Conservation (phyloP, 2,888 invertebrate genomes). For the Eledona agricola region DNA sequence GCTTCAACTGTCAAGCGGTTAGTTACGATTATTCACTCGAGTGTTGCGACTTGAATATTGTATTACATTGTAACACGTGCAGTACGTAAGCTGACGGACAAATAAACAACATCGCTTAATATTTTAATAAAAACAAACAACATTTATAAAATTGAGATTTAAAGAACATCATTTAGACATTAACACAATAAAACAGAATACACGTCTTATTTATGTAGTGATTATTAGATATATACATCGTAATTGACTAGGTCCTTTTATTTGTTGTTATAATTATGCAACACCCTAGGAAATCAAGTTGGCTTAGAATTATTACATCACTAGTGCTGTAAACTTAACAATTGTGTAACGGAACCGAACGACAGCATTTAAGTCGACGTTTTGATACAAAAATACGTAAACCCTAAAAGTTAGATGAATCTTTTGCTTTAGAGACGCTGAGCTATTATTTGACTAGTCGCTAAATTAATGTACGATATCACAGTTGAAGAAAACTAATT, state of each 20-base stretch:
- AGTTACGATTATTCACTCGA: no score
- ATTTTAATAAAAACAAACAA: constrained; percentile 36
- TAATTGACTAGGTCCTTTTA: constrained; percentile 38
- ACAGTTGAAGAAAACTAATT: constrained; percentile 39
- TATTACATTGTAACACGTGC: no score
- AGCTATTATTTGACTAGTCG: constrained; percentile 28
- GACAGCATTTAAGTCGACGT: no score
- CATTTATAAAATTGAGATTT: constrained; percentile 37
- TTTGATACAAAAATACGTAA: constrained; percentile 38
- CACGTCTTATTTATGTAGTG: constrained; percentile 29
- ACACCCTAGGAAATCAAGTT: constrained; percentile 9
- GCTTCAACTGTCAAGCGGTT: no score
- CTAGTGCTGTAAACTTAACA: no score
- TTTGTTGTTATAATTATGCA: constrained; percentile 16
- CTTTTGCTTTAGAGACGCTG: constrained; percentile 28
- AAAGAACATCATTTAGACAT: constrained; percentile 35
- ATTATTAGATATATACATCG: constrained; percentile 30
- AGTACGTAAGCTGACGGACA: no score
- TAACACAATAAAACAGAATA: constrained; percentile 35
- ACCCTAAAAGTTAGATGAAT: constrained; percentile 28
- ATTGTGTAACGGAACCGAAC: no score
- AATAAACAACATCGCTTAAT: constrained; percentile 1
- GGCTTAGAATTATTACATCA: no score
- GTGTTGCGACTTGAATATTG: no score
- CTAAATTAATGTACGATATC: constrained; percentile 34